A percentile compares a stretch with the other conserved stretches of the same genome.
Conservation (phyloP, 2,797 vertebrate genomes). For the Rhincodon typus region DNA sequence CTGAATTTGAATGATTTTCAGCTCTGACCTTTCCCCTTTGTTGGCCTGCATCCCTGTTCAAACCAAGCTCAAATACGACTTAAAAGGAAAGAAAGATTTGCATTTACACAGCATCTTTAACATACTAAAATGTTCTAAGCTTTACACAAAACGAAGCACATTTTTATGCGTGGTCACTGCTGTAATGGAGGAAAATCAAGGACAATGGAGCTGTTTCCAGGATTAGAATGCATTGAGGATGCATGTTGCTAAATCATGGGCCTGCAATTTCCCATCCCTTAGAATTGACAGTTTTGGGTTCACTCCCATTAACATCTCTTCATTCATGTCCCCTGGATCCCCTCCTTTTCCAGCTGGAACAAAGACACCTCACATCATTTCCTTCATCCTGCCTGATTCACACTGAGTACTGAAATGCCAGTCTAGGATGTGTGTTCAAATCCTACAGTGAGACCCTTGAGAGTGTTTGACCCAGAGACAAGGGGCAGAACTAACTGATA, state of each 20-base stretch:
- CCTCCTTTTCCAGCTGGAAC: not conserved
- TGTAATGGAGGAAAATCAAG: not conserved
- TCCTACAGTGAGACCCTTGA: not conserved
- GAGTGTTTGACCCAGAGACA: not conserved
- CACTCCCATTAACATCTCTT: not conserved
- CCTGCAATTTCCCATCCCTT: not conserved
- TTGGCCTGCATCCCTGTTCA: not conserved
- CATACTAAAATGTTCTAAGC: too few relatives aligned
- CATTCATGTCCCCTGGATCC: not conserved
- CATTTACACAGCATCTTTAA: not conserved
- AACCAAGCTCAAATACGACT: not conserved
- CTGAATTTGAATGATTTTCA: not conserved
- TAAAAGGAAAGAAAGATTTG: not conserved
- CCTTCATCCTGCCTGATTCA: not conserved
- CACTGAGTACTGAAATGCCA: not conserved
- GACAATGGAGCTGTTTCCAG: not conserved
- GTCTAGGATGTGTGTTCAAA: not conserved
- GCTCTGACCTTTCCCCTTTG: not conserved
- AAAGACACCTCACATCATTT: not conserved
- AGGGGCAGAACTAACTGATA: too few relatives aligned
- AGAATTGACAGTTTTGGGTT: not conserved
- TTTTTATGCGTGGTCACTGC: not conserved
- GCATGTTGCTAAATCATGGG: not conserved
- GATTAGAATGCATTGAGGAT: not conserved
- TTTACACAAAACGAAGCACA: not conserved